A percentile compares a stretch with the other conserved stretches of the same genome.
These are phyloP conservation scores for Amblyjoppa fuscipennis DNA, from an alignment of 2,888 invertebrate species.

Conservation along the genomic window DNA sequence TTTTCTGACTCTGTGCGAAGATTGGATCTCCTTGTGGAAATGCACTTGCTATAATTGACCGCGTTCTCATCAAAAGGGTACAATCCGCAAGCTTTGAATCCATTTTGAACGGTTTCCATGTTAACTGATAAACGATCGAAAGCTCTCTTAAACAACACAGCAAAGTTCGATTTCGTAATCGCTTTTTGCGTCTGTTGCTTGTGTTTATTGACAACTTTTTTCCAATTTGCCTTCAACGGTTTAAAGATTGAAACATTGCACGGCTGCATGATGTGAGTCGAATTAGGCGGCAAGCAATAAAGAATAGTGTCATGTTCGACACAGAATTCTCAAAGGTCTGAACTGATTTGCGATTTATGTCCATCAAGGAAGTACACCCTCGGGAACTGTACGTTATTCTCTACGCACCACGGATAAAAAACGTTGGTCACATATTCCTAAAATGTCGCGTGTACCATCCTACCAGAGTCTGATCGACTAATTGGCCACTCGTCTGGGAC, in stretches of 20 bases:
- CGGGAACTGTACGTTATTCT: constrained; percentile 61
- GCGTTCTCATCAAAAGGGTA: constrained; percentile 65
- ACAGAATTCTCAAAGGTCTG: constrained; percentile 73
- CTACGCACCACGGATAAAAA: constrained; percentile 74
- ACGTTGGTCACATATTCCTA: constrained; percentile 80
- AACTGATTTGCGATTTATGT: constrained; percentile 74
- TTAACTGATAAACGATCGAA: constrained; percentile 46
- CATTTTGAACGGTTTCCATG: constrained; percentile 36
- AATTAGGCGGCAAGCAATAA: constrained; percentile 70
- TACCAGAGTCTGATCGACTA: constrained; percentile 77
- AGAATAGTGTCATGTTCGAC: constrained; percentile 72
- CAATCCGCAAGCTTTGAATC: constrained; percentile 62
- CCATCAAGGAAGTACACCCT: constrained; percentile 76
- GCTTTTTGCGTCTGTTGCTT: constrained; percentile 64
- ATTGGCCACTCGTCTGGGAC: constrained; percentile 73
- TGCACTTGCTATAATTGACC: constrained; percentile 65
- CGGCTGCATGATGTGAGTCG: constrained; percentile 74
- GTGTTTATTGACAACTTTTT: constrained; percentile 70
- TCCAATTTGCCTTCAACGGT: constrained; percentile 76
- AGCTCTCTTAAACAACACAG: no score
- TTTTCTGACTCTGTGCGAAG: background rate
- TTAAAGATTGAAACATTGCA: constrained; percentile 74
- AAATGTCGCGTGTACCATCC: constrained; percentile 80
- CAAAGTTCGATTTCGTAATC: constrained; percentile 45
- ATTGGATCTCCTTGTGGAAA: constrained; percentile 27